Conservation (phyloP, 35 echinoderm and acorn worm species). For the Acanthaster planci region DNA sequence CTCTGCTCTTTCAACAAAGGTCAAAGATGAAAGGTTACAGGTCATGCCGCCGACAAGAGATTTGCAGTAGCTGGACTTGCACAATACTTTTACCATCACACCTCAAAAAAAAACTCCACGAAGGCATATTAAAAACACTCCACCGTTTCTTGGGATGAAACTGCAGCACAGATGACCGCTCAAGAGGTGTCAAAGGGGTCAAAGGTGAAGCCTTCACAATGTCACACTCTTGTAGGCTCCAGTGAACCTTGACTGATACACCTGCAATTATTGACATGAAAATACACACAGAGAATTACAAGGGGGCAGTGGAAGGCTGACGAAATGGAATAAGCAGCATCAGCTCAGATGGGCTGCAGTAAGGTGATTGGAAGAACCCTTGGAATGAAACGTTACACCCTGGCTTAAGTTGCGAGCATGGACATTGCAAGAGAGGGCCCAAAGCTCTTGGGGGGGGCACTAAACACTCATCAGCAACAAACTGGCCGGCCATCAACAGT, state of each 20-base stretch:
- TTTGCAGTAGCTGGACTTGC: not conserved
- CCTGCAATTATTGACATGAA: not conserved
- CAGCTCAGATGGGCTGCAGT: too few relatives aligned
- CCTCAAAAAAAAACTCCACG: not conserved
- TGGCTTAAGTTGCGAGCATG: too few relatives aligned
- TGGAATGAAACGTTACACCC: too few relatives aligned
- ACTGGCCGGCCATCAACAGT: too few relatives aligned
- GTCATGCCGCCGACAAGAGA: not conserved
- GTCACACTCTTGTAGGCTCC: slow-evolving; percentile 26
- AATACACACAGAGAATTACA: too few relatives aligned
- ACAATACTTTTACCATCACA: slow-evolving; percentile 6
- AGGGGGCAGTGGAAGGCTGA: too few relatives aligned
- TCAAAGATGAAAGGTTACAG: not conserved
- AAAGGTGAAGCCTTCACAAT: slow-evolving; percentile 2
- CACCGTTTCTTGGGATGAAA: not conserved
- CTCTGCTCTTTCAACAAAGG: not conserved
- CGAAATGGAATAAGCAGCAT: too few relatives aligned
- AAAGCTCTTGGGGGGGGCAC: too few relatives aligned
- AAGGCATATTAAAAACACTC: not conserved
- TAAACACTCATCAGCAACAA: too few relatives aligned
- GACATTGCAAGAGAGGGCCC: too few relatives aligned
- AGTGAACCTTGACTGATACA: not conserved
- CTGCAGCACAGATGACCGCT: not conserved
- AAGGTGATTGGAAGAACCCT: too few relatives aligned
- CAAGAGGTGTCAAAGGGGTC: not conserved